Percentiles rank a stretch among this genome's conserved stretches.
Evolutionary conservation across 2,113 vertebrate genomes (phyloP).

Genomic region (Labeo catla): DNA sequence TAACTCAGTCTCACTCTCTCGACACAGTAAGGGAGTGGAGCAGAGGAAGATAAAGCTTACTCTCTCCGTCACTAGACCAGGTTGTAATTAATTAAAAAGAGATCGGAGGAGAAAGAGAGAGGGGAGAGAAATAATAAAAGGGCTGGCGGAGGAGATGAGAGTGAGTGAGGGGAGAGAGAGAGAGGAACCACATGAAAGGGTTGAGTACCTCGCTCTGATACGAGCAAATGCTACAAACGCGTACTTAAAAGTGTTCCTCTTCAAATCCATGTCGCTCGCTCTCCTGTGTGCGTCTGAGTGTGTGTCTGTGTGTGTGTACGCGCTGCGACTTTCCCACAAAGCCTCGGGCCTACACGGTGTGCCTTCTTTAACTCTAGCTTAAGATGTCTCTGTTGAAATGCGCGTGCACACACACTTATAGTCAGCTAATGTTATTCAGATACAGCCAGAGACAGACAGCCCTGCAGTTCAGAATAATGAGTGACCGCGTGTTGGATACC

Average conservation of each 20-base stretch:
- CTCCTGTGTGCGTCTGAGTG: conserved; percentile 49
- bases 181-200: conserved; percentile 54
- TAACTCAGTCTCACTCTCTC: conserved; percentile 69
- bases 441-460: conserved; percentile 3
- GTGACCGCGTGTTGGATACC: conserved; percentile 8
- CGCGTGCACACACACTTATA: conserved; percentile 16
- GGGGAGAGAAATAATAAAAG: conserved; percentile 64
- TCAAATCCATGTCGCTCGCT: conserved; percentile 56
- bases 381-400: conserved; percentile 57
- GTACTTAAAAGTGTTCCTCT: conserved; percentile 62
- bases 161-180: conserved; percentile 41
- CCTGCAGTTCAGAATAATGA: conserved; percentile 14
- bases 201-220: conserved; percentile 58
- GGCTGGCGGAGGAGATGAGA: conserved; percentile 58
- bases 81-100: conserved; percentile 96
- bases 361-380: conserved; percentile 55
- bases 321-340: conserved; percentile 54
- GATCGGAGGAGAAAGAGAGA: conserved; percentile 55
- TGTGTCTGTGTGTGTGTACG: conserved; percentile 38
- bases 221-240: conserved; percentile 61
- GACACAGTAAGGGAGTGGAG: conserved; percentile 83
- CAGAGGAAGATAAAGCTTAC: conserved; percentile 90
- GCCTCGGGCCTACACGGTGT: conserved; percentile 59
- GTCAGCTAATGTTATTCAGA: conserved; percentile 40
- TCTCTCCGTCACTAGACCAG: conserved; percentile 80